Conservation (phyloP, 2,888 invertebrate genomes). For the Aspidiotus rigidus region DNA sequence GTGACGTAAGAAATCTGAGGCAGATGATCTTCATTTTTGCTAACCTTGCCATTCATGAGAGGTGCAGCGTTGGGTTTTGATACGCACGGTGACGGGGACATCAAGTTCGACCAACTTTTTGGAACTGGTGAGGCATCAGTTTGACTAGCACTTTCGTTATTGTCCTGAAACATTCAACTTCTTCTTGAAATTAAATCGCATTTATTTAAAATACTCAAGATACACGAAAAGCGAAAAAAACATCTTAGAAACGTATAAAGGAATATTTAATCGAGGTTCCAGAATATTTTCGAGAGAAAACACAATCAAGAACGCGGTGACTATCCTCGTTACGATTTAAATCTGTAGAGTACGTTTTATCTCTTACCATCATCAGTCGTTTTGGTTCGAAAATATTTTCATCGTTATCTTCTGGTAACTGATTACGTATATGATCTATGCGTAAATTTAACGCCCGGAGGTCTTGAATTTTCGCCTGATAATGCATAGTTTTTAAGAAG, state of each 20-base stretch:
- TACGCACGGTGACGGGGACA: background rate
- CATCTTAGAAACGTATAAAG: too few relatives aligned
- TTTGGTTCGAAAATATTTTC: background rate
- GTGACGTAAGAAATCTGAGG: conserved; percentile 24
- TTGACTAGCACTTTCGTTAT: background rate
- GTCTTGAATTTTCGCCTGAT: conserved; percentile 10
- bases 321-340: too few relatives aligned
- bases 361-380: background rate
- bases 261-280: too few relatives aligned
- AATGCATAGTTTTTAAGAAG: too few relatives aligned
- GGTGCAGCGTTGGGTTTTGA: background rate
- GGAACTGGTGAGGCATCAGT: conserved; percentile 9
- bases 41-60: background rate
- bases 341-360: too few relatives aligned
- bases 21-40: background rate
- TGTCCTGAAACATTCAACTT: background rate
- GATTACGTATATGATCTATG: conserved; percentile 6
- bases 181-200: background rate
- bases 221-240: too few relatives aligned
- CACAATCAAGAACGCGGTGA: too few relatives aligned
- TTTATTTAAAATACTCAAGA: too few relatives aligned
- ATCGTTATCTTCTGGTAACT: conserved; percentile 7
- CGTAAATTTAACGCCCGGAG: conserved; percentile 3
- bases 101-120: conserved; percentile 14
- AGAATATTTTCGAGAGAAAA: too few relatives aligned